Conservation (phyloP, 2,888 invertebrate species). For the Myopa testacea region DNA sequence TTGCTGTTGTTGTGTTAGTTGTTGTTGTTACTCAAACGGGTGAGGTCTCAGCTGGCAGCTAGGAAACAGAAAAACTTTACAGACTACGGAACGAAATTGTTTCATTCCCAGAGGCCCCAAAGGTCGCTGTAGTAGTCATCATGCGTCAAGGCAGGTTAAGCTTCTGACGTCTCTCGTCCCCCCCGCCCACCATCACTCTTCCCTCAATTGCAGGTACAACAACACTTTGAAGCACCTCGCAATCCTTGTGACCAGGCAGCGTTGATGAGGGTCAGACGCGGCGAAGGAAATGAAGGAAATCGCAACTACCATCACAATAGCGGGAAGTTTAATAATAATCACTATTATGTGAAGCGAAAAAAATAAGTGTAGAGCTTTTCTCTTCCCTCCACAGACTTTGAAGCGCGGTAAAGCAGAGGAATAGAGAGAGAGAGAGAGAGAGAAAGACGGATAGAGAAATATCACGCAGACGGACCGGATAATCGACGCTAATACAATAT, state of each 20-base stretch:
- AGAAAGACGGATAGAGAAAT: neutral
- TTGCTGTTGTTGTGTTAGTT: constrained; percentile 15
- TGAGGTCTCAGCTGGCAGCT: neutral
- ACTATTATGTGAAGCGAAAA: neutral
- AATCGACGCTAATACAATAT: too few relatives aligned
- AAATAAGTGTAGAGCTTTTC: too few relatives aligned
- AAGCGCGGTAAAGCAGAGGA: neutral
- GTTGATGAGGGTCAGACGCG: too few relatives aligned
- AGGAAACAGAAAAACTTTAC: constrained; percentile 49
- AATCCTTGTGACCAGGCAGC: neutral
- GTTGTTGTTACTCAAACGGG: constrained; percentile 5
- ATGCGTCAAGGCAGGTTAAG: constrained; percentile 30
- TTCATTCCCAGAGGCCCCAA: constrained; percentile 47
- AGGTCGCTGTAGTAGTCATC: neutral
- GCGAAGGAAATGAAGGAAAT: too few relatives aligned
- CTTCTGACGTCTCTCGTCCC: neutral
- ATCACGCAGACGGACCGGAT: neutral
- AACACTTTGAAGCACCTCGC: neutral
- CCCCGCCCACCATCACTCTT: too few relatives aligned
- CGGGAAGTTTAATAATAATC: neutral
- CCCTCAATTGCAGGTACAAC: neutral
- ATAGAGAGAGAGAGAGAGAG: neutral
- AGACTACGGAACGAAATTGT: constrained; percentile 48
- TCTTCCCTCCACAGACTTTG: too few relatives aligned
- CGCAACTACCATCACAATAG: neutral